Percentiles rank a stretch among this genome's conserved stretches.
Conservation (phyloP, 2,888 invertebrate species). For the Clunio marinus region DNA sequence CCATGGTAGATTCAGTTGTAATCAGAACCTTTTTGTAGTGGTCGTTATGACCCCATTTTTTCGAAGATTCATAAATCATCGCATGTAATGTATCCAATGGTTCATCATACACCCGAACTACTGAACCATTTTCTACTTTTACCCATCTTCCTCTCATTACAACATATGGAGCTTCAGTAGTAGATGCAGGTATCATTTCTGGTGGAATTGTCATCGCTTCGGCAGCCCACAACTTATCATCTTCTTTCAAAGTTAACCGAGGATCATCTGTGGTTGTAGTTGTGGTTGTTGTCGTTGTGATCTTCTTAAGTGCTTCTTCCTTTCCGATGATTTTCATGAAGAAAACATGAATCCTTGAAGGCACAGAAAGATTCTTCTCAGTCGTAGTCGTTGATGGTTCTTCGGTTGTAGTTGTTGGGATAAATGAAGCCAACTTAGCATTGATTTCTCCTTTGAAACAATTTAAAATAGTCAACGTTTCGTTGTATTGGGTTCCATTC, state of each 20-base stretch:
- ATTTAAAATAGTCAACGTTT: conserved; percentile 10
- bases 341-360: conserved; percentile 1
- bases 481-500: conserved; percentile 20
- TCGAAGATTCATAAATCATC: too few relatives aligned
- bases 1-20: too few relatives aligned
- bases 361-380: background rate
- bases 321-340: conserved; percentile 5
- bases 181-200: too few relatives aligned
- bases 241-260: background rate
- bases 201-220: conserved; percentile 23
- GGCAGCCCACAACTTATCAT: background rate
- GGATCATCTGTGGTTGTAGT: background rate
- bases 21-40: too few relatives aligned
- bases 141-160: background rate
- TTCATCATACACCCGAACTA: too few relatives aligned
- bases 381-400: background rate
- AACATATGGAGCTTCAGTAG: too few relatives aligned
- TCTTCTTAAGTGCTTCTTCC: background rate
- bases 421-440: background rate
- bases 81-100: too few relatives aligned
- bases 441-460: conserved; percentile 11
- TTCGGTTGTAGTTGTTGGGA: background rate
- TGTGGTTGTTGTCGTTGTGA: background rate
- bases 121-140: too few relatives aligned
- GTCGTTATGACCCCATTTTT: too few relatives aligned